Base-by-base conservation (phyloP, 2,888 invertebrate species). In the Drosophila tanythrix region DNA sequence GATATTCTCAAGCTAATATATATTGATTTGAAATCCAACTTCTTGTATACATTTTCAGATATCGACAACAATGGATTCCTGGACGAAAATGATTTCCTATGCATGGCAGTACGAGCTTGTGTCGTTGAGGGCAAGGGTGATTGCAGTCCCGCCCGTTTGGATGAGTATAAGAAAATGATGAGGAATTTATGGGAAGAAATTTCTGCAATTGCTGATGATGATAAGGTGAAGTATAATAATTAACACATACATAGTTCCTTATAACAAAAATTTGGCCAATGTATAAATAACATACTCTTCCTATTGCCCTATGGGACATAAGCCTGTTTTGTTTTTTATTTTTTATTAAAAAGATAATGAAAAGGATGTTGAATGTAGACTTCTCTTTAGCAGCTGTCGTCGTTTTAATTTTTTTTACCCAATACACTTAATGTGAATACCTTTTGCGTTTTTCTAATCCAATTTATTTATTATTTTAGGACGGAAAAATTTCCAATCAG, bases 141-240 rank as follows among this genome's bases (percentile, higher is more conserved):
- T 90, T 97, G 96, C 93, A 96, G 95, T 91, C 93, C 95, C 63
- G 94, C 94, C 5, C 94, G 95, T 29, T 94, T 97, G 70, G 95
- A 96, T 90, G 96, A 96, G 92, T 96, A 97, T 93, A 95, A 96
- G 92, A 96, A 97, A 92, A 95, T 97, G 79, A 97, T 97, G 97
- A 93, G 95, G 63, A 96, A 96, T 84, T 94, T 97, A 29, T 97
- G 97, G 97, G 96, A 97, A 89, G 97, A 97, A 94, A 96, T 97
- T 81, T 95, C 97, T 0, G 96, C 97, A 89, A 94, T 97, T 79
- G 97, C 97, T 40, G 97, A 97, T 94, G 97, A 97, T 93, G 96
- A 97, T 93, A 97, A 97, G 96, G 97, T 90, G 76, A 52, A 35
- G 13, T 38, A 33, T 36, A 52, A 52, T 7, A n/a, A 56, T 13